Base-by-base conservation (phyloP, 2,113 vertebrate species). In the Gulo gulo region DNA sequence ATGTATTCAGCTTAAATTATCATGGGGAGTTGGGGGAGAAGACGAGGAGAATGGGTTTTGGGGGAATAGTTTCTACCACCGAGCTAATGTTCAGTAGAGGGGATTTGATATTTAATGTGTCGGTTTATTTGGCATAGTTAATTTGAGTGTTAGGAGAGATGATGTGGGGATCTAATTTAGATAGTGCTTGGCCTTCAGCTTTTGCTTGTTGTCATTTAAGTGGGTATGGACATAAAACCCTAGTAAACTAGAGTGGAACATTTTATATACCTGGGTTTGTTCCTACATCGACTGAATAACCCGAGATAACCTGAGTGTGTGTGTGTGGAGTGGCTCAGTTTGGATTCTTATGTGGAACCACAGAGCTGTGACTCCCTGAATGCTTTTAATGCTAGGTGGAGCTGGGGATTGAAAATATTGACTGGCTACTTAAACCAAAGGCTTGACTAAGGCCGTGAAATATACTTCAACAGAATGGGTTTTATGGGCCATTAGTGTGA, bases 401-500 rank as follows among this genome's bases (percentile, higher is more conserved):
- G 21, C 74, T 90, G 36, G 20, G 45, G 84, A 29, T 18, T 47
- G 71, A 76, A 92, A 45, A 52, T 47, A 20, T 2, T 21, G 34
- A 42, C 26, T 6, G 67, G 24, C 45, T 52, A 26, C 29, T 88
- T 31, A 23, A 47, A 55, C 71, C 74, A 67, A 87, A 42, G 29
- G 14, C 71, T 74, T 82, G 55, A 63, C 0, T 6, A 57, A 59
- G 13, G 24, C 84, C 91, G 81, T 52, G 63, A 88, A 79, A 42
- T 89, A 59, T 3, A 26, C 16, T 88, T 90, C 61, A 65, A 86
- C 88, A 67, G 81, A 74, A 76, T 92, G 20, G 76, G 88, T 96
- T 92, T 96, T 85, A 92, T 47, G 50, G 74, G 45, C 82, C 34
- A 39, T 95, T 87, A 83, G 69, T 81, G 82, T 82, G 63, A 94